A percentile compares a stretch with the other conserved stretches of the same genome.
These are phyloP conservation scores for Hephaestus fuliginosus DNA, from an alignment of 2,797 vertebrate genomes.

Conservation along the genomic window DNA sequence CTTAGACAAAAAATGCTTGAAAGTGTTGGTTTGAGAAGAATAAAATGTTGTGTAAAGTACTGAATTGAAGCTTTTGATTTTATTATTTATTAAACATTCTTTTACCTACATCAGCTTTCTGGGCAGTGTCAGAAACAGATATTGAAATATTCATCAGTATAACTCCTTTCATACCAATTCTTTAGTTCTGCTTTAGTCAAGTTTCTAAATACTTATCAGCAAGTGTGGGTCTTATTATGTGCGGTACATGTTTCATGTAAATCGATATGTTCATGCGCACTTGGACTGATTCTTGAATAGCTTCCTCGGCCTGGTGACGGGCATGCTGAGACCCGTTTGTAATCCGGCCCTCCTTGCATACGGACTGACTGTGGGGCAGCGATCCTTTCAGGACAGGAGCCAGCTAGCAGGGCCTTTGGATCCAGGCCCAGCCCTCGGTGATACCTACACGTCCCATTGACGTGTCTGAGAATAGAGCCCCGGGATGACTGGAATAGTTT, in stretches of 20 bases:
- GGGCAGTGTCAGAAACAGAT: background rate
- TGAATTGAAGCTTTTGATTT: conserved; percentile 6
- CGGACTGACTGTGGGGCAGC: background rate
- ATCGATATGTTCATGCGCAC: background rate
- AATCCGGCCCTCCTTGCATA: conserved; percentile 26
- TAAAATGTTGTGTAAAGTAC: conserved; percentile 10
- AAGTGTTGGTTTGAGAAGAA: conserved; percentile 16
- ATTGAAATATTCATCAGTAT: background rate
- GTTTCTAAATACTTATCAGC: background rate
- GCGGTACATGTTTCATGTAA: background rate
- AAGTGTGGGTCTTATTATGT: background rate
- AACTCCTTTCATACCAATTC: background rate
- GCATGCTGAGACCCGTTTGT: conserved; percentile 33
- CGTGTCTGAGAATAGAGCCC: conserved; percentile 65
- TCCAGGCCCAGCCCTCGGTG: conserved; percentile 17
- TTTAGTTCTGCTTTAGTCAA: background rate
- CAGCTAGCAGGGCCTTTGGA: conserved; percentile 41
- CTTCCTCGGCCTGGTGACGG: conserved; percentile 1
- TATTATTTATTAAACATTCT: conserved; percentile 12
- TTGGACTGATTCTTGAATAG: conserved; percentile 5
- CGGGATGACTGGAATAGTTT: conserved; percentile 66
- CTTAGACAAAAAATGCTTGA: background rate
- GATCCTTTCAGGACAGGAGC: conserved; percentile 28
- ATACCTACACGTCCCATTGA: conserved; percentile 24
- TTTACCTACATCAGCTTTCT: background rate